A percentile compares a stretch with the other conserved stretches of the same genome.
Conservation (phyloP, 1,140 invertebrate species). For the Leguminivora glycinivorella region DNA sequence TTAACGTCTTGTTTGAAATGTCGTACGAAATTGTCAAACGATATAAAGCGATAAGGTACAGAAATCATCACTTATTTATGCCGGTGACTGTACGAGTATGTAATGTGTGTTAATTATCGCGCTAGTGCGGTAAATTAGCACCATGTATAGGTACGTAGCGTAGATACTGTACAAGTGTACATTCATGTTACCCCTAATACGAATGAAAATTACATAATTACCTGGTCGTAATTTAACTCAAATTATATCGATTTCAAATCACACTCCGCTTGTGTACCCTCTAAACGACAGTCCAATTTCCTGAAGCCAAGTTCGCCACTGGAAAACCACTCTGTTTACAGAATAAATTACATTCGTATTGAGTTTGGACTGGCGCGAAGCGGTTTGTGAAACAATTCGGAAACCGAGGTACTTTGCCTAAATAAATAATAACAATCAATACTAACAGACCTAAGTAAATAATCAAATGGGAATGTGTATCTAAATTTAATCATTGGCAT, state of each 20-base stretch:
- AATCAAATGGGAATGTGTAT: not conserved
- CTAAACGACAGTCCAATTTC: slow-evolving; percentile 9
- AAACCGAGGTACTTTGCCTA: not conserved
- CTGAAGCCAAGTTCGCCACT: not conserved
- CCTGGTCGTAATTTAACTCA: not conserved
- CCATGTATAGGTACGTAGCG: no score
- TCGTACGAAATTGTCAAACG: no score
- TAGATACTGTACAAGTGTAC: not conserved
- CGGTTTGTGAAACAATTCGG: not conserved
- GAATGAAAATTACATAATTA: not conserved
- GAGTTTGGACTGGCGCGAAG: not conserved
- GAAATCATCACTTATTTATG: no score
- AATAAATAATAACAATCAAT: slow-evolving; percentile 3
- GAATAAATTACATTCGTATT: slow-evolving; percentile 11
- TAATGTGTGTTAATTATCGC: no score
- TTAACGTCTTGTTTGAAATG: no score
- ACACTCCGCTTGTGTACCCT: not conserved
- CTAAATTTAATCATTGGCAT: not conserved
- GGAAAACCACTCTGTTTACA: slow-evolving; percentile 5
- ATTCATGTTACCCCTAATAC: not conserved
- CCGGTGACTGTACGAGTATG: no score
- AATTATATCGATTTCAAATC: slow-evolving; percentile 4
- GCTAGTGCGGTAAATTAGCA: no score
- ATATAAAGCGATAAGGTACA: no score
- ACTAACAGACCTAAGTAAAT: not conserved